phyloP scores from a whole-genome alignment of 92 coral and sea anemone genomes.

The Zoanthus sansibaricus region DNA sequence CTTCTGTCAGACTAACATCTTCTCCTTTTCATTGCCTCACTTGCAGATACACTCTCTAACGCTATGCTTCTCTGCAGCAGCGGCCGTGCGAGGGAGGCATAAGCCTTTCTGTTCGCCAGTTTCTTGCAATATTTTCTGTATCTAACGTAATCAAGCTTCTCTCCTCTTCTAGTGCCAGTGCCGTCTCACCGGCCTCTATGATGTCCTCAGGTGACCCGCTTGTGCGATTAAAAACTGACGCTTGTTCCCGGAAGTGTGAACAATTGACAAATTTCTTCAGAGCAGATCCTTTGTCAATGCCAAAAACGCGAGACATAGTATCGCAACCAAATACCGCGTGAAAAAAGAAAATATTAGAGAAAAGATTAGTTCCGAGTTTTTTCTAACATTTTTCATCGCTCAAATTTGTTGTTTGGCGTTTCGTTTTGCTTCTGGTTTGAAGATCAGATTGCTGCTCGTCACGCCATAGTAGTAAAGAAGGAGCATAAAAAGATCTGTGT shows the following conservation, averaged over 20 bases:
- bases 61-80: too few relatives aligned
- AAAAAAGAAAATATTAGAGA: background rate
- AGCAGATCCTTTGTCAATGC: too few relatives aligned
- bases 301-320: constrained; percentile 26
- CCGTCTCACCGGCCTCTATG: constrained; percentile 63
- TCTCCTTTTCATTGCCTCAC: too few relatives aligned
- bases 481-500: constrained; percentile 54
- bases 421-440: constrained; percentile 57
- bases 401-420: background rate
- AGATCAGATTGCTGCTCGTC: constrained; percentile 27
- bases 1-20: too few relatives aligned
- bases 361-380: too few relatives aligned
- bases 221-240: constrained; percentile 47
- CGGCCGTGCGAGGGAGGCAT: too few relatives aligned
- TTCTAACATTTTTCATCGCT: too few relatives aligned
- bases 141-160: constrained; percentile 58
- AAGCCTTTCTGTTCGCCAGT: too few relatives aligned
- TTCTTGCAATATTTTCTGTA: constrained; percentile 52
- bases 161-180: constrained; percentile 57
- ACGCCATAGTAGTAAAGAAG: constrained; percentile 14
- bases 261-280: background rate
- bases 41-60: too few relatives aligned
- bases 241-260: constrained; percentile 58
- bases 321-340: constrained; percentile 62
- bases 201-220: constrained; percentile 1